A percentile compares a stretch with the other conserved stretches of the same genome.
Evolutionary conservation across 2,888 invertebrate species (phyloP).

Genomic region (Drosophila robusta): DNA sequence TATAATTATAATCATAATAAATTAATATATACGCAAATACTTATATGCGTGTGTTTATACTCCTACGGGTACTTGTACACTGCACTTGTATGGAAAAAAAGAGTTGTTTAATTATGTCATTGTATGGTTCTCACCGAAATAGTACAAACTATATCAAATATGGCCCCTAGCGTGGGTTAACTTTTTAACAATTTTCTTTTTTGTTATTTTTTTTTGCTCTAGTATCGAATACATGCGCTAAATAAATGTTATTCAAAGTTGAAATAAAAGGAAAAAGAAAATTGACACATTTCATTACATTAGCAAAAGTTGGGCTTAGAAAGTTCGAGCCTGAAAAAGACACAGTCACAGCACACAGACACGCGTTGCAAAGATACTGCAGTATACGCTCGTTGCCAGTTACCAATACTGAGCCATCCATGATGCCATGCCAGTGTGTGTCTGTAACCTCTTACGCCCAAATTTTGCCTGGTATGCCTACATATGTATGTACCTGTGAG

Average conservation of each 20-base stretch:
- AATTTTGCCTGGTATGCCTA: neutral
- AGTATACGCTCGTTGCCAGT: neutral
- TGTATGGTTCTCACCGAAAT: constrained; percentile 32
- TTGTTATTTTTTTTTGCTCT: constrained; percentile 12
- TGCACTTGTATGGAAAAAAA: constrained; percentile 19
- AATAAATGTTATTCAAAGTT: constrained; percentile 4
- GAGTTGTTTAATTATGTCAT: constrained; percentile 13
- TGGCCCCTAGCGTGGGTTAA: constrained; percentile 72
- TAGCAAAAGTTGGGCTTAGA: constrained; percentile 16
- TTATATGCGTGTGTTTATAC: constrained; percentile 21
- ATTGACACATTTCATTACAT: constrained; percentile 55
- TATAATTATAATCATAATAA: constrained; percentile 19
- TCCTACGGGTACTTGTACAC: constrained; percentile 9
- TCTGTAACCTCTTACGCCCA: neutral
- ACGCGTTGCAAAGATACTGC: neutral
- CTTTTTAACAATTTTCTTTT: constrained; percentile 34
- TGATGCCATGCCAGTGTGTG: constrained; percentile 2
- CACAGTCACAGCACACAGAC: constrained; percentile 16
- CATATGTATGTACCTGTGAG: constrained; percentile 23
- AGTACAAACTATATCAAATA: constrained; percentile 61
- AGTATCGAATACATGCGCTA: constrained; percentile 29
- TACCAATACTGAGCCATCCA: constrained; percentile 8
- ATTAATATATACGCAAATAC: constrained; percentile 24
- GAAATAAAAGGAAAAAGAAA: constrained; percentile 34
- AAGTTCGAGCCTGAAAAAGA: neutral